Evolutionary conservation across 2,113 vertebrate genomes (phyloP).

Genomic region (Heloderma charlesbogerti): DNA sequence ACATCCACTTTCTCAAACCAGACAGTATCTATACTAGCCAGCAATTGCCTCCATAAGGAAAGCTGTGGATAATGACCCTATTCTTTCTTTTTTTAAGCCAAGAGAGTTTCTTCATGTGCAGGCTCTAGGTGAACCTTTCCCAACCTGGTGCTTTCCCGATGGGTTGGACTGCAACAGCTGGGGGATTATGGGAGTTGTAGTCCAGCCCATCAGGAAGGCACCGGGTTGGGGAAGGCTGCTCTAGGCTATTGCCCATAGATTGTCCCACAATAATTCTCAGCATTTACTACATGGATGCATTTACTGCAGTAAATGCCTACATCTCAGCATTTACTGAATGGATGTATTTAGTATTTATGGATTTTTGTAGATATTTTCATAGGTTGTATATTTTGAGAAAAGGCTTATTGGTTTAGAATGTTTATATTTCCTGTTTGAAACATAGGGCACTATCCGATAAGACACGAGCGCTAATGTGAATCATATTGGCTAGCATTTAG

Average conservation of each 20-base stretch:
- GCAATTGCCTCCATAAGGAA: neutral
- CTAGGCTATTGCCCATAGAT: neutral
- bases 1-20: slow-evolving; percentile 52
- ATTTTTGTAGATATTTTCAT: neutral
- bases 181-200: too few species aligned
- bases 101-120: neutral
- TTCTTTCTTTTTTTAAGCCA: neutral
- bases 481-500: too few species aligned
- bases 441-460: too few species aligned
- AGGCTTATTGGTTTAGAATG: neutral
- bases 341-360: neutral
- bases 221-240: too few species aligned
- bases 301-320: too few species aligned
- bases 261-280: neutral
- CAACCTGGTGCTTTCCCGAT: too few species aligned
- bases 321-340: too few species aligned
- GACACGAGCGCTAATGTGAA: too few species aligned
- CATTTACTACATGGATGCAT: too few species aligned
- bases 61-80: neutral
- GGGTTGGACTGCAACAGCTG: too few species aligned
- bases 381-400: neutral
- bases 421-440: neutral
- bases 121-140: slow-evolving; percentile 14
- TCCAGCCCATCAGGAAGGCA: too few species aligned
- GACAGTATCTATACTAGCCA: slow-evolving; percentile 18